Evolutionary conservation across 2,888 invertebrate species (phyloP), one percentile per base, ranked within the genome.

Genomic region (Gastracanthus pulcherrimus): DNA sequence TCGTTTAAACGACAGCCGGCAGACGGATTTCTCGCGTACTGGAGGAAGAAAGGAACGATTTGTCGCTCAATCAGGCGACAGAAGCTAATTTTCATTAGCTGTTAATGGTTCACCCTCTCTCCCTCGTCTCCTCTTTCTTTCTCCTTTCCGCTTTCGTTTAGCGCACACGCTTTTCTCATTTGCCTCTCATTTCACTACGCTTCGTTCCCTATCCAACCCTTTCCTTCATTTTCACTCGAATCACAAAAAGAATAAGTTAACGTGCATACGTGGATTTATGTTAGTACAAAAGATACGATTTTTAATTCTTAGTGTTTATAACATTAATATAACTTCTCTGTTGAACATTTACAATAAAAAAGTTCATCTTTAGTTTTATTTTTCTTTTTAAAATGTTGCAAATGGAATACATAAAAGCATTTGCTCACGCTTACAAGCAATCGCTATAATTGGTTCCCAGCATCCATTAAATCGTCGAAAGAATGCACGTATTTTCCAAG

Each of bases 41-140:
- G 88, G 88, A 88, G 90, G 88, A 89, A 90, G 90, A 90, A 90
- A 90, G 90, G 90, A 89, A 89, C 89, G 90, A 91, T 91, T 91
- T 90, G 90, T 87, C 89, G 90, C 89, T 90, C 90, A 90, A 91
- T 91, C 91, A 91, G 89, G 86, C 87, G 89, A 91, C 89, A 89
- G 88, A 90, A 90, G 90, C 91, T 91, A 91, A 91, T 91, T 91
- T 91, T 91, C 91, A 91, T 91, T 91, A 91, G 89, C 89, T 89
- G 90, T 90, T 91, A 91, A 91, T 90, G 88, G 90, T 87, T 83
- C 84, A 76, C 76, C 85, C 83, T 76, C 84, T 70, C 78, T 23
- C 69, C 74, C 81, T 82, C 76, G 74, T 84, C 45, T 58, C 70
- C 66, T 71, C 41, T 78, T 83, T 82, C 76, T 80, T 82, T 80